Conservation (phyloP, 1,140 invertebrate genomes). For the Bombus fervidus region DNA sequence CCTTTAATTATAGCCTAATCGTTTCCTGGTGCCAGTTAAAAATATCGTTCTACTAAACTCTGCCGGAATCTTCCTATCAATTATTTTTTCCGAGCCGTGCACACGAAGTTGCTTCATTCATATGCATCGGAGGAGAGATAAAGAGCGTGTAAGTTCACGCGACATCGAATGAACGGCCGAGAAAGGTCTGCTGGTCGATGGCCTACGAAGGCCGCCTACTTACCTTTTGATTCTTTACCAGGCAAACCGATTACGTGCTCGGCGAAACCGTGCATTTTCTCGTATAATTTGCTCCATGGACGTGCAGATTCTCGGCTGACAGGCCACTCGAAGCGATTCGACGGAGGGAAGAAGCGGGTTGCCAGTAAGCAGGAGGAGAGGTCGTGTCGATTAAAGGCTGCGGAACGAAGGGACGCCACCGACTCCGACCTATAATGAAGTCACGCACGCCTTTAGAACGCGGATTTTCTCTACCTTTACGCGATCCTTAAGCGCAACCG, state of each 20-base stretch:
- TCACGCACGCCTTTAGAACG: conserved; percentile 52
- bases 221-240: conserved; percentile 61
- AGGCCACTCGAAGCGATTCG: not conserved
- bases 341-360: not conserved
- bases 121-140: conserved; percentile 31
- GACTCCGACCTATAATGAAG: conserved; percentile 32
- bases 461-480: conserved; percentile 37
- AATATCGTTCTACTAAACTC: conserved; percentile 7
- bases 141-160: conserved; percentile 43
- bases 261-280: conserved; percentile 36
- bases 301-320: not conserved
- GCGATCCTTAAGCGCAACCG: not conserved
- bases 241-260: conserved; percentile 52
- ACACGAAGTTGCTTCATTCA: conserved; percentile 4
- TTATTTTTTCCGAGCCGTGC: conserved; percentile 18
- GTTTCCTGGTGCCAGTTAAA: not conserved
- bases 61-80: conserved; percentile 24
- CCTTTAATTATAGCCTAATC: conserved; percentile 5
- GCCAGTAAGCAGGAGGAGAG: not conserved
- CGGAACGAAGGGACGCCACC: conserved; percentile 11
- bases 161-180: conserved; percentile 8
- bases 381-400: conserved; percentile 31
- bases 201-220: conserved; percentile 66
- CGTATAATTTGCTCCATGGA: conserved; percentile 31
- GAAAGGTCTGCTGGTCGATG: conserved; percentile 55